Evolutionary conservation across 2,113 vertebrate species (phyloP).

Genomic region (Hoplias malabaricus): DNA sequence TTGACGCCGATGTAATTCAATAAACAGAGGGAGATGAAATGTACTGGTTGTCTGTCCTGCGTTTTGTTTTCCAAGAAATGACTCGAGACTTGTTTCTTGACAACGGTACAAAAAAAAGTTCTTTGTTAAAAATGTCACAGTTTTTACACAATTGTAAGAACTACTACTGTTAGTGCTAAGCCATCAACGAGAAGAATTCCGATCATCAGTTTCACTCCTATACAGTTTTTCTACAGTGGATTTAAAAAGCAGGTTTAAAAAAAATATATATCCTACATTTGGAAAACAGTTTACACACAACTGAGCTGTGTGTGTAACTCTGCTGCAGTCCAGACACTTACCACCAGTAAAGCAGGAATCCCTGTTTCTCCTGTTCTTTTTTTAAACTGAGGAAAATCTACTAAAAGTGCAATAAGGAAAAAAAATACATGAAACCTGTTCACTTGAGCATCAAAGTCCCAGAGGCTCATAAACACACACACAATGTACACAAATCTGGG

Average conservation of each 20-base stretch:
- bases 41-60: constrained; percentile 49
- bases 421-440: not conserved
- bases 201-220: not conserved
- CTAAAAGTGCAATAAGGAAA: not conserved
- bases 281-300: not conserved
- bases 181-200: constrained; percentile 30
- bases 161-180: constrained; percentile 52
- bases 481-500: not conserved
- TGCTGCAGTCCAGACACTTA: constrained; percentile 6
- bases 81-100: constrained; percentile 11
- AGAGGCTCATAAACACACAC: not conserved
- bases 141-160: constrained; percentile 53
- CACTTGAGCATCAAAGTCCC: not conserved
- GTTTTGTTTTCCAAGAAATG: constrained; percentile 18
- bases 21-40: constrained; percentile 91
- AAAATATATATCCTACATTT: constrained; percentile 31
- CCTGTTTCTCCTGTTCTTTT: not conserved
- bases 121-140: constrained; percentile 66
- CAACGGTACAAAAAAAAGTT: constrained; percentile 51
- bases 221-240: not conserved
- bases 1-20: constrained; percentile 95
- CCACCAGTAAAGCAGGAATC: constrained; percentile 7
- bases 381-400: not conserved
- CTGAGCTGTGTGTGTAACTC: constrained; percentile 1
- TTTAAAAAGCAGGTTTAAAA: too few species aligned